Base-by-base conservation (phyloP, 1,140 invertebrate genomes). In the Drosophila equinoxialis region DNA sequence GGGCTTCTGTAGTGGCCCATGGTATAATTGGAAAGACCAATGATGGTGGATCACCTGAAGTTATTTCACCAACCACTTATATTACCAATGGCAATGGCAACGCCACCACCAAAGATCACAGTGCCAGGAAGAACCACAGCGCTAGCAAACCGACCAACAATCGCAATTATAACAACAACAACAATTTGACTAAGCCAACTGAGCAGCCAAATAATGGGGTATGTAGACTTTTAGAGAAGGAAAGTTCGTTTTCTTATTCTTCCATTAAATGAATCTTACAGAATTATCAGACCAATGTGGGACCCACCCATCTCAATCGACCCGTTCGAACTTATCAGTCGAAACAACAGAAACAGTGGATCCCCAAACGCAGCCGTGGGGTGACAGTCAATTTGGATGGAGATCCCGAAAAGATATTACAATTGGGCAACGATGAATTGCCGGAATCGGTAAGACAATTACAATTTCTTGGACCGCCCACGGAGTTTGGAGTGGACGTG, bases 1-100 rank as follows among this genome's bases (percentile, higher is more conserved):
- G 67, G 67, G 67, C 71, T 13, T 65, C 57, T 2, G 71, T 74
- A 48, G 67, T 74, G 26, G 67, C 71, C 7, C 30, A 69, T 23
- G 71, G 67, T 7, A 59, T 62, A 39, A 17, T 39, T 3, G 39
- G 20, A 2, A 60, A 63, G n/a, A 33, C 26, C 13, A 17, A 10
- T n/a, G 17, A 51, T 51, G 17, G 8, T 2, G 17, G 8, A 20
- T 20, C 4, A 51, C 2, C 45, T 4, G 45, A 20, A 10, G 37
- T 39, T 11, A 3, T 39, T 13, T 8, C 17, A 3, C 8, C 8
- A 3, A 23, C 1, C 17, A 51, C 3, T 51, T 1, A 20, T 3
- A 17, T 14, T 14, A 8, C 33, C 57, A n/a, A 26, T 39, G 48
- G 41, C 23, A 48, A 6, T 2, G 8, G 8, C 17, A 20, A 17